phyloP scores from a whole-genome alignment of 2,113 vertebrate species.

The Antechinus flavipes region DNA sequence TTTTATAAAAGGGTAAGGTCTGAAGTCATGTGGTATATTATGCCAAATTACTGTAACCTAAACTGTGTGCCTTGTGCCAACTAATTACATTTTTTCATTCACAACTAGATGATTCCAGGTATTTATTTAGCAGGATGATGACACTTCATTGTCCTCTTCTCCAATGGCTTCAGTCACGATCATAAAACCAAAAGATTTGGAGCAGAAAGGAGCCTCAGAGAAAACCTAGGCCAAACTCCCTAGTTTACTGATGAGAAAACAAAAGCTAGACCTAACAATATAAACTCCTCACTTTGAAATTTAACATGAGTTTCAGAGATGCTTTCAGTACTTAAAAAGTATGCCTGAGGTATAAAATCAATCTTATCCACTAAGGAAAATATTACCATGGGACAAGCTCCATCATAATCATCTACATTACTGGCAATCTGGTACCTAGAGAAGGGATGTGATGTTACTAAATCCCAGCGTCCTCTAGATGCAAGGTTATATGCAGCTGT shows the following conservation, averaged over 20 bases:
- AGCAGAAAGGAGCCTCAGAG: not conserved
- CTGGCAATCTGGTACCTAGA: not conserved
- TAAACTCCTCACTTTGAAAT: not conserved
- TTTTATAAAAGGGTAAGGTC: conserved; percentile 5
- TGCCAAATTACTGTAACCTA: not conserved
- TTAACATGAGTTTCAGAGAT: not conserved
- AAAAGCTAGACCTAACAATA: not conserved
- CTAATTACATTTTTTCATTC: not conserved
- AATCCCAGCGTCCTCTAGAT: not conserved
- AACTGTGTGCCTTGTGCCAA: not conserved
- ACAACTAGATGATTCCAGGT: conserved; percentile 27
- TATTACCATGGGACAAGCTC: not conserved
- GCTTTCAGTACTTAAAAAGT: not conserved
- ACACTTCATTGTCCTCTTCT: conserved; percentile 21
- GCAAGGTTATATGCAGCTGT: not conserved
- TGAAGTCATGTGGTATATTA: not conserved
- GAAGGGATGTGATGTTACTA: not conserved
- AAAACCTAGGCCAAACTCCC: not conserved
- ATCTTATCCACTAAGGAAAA: not conserved
- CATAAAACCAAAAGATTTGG: not conserved
- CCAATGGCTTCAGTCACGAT: conserved; percentile 1
- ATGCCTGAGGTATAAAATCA: not conserved
- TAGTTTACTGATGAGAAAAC: not conserved
- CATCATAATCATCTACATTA: not conserved
- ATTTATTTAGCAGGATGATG: conserved; percentile 12